phyloP scores from a whole-genome alignment of 2,113 vertebrate species.

The Brachionichthys hirsutus region DNA sequence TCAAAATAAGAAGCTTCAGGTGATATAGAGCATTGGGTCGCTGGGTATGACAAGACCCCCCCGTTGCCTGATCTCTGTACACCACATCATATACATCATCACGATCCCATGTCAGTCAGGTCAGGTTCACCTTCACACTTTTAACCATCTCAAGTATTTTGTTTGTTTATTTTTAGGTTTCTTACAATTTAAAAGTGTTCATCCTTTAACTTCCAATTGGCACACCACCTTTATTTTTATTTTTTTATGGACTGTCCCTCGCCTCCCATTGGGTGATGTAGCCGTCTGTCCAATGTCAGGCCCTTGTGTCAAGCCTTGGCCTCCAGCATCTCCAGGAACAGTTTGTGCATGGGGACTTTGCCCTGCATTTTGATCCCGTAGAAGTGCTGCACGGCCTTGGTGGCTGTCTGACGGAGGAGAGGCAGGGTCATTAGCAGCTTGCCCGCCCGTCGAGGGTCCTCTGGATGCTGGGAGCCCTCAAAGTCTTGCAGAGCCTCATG shows the following conservation, averaged over 20 bases:
- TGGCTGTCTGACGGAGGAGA: conserved; percentile 89
- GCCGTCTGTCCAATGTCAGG: conserved; percentile 52
- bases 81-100: conserved; percentile 68
- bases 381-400: conserved; percentile 92
- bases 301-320: conserved; percentile 86
- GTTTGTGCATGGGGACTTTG: conserved; percentile 97
- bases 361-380: conserved; percentile 92
- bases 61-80: conserved; percentile 70
- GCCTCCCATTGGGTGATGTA: conserved; percentile 47
- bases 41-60: conserved; percentile 69
- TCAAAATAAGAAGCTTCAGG: conserved; percentile 69
- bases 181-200: conserved; percentile 49
- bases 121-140: conserved; percentile 37
- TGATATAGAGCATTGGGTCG: conserved; percentile 67
- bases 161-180: conserved; percentile 27
- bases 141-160: conserved; percentile 50
- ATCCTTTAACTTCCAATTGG: conserved; percentile 49
- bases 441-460: conserved; percentile 89
- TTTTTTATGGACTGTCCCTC: conserved; percentile 41
- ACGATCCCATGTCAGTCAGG: conserved; percentile 48
- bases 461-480: conserved; percentile 84
- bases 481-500: conserved; percentile 97
- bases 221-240: conserved; percentile 42
- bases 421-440: conserved; percentile 94
- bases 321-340: conserved; percentile 96